Conservation (phyloP, 2,888 invertebrate species). For the Cheiracanthium punctorium region DNA sequence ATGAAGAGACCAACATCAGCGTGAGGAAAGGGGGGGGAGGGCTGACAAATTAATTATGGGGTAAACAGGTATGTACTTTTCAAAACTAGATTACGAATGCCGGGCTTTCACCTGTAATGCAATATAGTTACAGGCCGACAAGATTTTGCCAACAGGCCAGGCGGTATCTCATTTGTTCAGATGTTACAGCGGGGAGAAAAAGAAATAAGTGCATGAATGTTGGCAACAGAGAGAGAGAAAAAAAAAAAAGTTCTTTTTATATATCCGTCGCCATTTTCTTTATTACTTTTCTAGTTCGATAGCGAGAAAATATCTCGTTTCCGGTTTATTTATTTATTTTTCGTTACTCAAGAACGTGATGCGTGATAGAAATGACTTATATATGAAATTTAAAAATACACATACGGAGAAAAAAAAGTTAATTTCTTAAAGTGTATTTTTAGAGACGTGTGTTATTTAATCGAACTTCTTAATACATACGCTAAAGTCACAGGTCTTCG, state of each 20-base stretch:
- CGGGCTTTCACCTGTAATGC: slow-evolving; percentile 28
- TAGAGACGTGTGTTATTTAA: not conserved
- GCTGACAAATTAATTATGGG: slow-evolving; percentile 43
- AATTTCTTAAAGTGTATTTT: not conserved
- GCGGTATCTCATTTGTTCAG: slow-evolving; percentile 32
- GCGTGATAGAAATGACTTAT: not conserved
- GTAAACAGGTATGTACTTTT: not conserved
- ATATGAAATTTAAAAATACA: not conserved
- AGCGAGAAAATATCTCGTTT: not conserved
- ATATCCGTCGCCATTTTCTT: not conserved
- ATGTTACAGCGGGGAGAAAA: not conserved
- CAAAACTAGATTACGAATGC: slow-evolving; percentile 25
- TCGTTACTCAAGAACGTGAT: not conserved
- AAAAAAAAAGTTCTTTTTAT: not conserved
- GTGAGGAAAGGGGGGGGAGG: not conserved
- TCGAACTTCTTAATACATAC: not conserved
- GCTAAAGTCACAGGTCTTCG: too few species aligned
- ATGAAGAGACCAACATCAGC: not conserved
- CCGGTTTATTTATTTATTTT: not conserved
- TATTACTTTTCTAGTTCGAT: not conserved
- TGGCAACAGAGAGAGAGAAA: too few species aligned
- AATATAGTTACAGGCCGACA: slow-evolving; percentile 49
- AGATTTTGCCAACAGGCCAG: slow-evolving; percentile 25
- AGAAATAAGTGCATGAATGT: not conserved
- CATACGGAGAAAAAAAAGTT: not conserved